phyloP scores from a whole-genome alignment of 30 jellyfish, hydroid and myxozoan genomes.

The Sanderia malayensis region DNA sequence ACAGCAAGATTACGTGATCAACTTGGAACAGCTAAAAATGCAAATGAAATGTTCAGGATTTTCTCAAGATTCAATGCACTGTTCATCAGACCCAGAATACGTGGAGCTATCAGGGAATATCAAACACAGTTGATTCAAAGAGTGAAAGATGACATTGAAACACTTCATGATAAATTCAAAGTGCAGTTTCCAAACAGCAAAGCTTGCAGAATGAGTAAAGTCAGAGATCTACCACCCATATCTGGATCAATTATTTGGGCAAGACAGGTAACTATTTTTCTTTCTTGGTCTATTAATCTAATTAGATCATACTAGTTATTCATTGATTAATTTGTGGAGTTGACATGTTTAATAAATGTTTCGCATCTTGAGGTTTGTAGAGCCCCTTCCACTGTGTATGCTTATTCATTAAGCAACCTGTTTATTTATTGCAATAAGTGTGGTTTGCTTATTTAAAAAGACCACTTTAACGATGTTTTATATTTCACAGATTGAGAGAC shows the following conservation, averaged over 20 bases:
- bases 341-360: no score
- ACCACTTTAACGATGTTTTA: no score
- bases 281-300: background rate
- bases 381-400: no score
- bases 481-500: slow-evolving; percentile 92
- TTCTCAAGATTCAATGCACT: slow-evolving; percentile 89
- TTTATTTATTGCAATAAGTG: no score
- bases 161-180: slow-evolving; percentile 91
- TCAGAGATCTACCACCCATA: slow-evolving; percentile 88
- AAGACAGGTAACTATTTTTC: slow-evolving; percentile 43
- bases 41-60: slow-evolving; percentile 92
- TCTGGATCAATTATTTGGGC: slow-evolving; percentile 98
- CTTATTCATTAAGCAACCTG: no score
- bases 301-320: no score
- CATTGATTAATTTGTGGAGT: no score
- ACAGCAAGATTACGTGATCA: slow-evolving; percentile 91
- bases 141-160: slow-evolving; percentile 90
- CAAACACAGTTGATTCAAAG: slow-evolving; percentile 83
- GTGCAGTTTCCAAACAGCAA: slow-evolving; percentile 89
- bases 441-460: no score
- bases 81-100: slow-evolving; percentile 82
- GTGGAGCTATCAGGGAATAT: slow-evolving; percentile 93
- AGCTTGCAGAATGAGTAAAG: slow-evolving; percentile 90
- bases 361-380: no score
- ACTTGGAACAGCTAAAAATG: slow-evolving; percentile 94